Evolutionary conservation across 2,797 vertebrate genomes (phyloP), one percentile per base, ranked within the genome.

Genomic region (Crossoptilon crossoptilon): DNA sequence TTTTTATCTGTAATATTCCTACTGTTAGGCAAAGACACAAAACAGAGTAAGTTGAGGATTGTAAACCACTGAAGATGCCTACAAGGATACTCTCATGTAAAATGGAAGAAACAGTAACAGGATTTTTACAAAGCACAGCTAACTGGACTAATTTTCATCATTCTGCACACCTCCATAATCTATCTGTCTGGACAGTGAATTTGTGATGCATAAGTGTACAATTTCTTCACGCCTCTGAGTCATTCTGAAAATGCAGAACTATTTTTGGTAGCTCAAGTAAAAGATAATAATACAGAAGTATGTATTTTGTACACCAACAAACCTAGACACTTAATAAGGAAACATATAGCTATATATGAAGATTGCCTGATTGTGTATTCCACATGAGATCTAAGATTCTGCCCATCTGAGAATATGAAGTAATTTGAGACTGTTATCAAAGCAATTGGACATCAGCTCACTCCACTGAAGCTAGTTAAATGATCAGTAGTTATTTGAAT

Each of bases 1-100:
- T 78, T 94, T 91, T 92, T 87, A 90, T 39, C 33, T 75, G 8
- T 81, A 83, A 93, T 94, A 89, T 84, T 96, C 83, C 41, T 75
- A 84, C 69, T 87, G 71, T 43, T 64, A 75, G 14, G 24, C 33
- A 84, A 89, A 79, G 89, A 95, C 81, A 96, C 63, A 97, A 19
- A 37, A 95, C 62, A 62, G 74, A 87, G 44, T 77, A 91, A 92
- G 92, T 84, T 77, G 71, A 84, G 92, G 60, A 87, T 71, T 88
- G 46, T 75, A 78, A 94, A 89, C 66, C 29, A 37, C n/a, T 66
- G 27, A 87, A 84, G 82, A 84, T 71, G 59, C 73, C 74, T 55
- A 73, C 63, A 96, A 95, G 70, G 71, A 90, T 58, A 84, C 58
- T 85, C 41, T 89, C 69, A 78, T 4, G 5, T 84, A 39, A 63